Conservation (phyloP, 2,113 vertebrate genomes). For the Halichoerus grypus region DNA sequence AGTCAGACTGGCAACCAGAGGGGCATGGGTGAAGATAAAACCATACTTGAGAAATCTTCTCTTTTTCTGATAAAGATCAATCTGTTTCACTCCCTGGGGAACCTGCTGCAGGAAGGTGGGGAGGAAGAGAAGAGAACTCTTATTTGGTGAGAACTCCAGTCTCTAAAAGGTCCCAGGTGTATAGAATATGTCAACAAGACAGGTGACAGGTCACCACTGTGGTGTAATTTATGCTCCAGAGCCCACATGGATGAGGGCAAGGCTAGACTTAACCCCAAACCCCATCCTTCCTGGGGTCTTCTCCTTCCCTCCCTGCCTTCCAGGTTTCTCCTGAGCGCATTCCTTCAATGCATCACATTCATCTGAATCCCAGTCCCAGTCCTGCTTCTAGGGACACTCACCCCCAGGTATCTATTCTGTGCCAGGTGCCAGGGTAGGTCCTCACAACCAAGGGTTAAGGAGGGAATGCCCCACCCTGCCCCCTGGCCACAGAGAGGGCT, state of each 20-base stretch:
- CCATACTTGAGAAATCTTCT: background rate
- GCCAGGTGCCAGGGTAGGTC: background rate
- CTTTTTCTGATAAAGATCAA: background rate
- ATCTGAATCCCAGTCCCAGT: background rate
- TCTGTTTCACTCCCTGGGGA: background rate
- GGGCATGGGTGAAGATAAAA: background rate
- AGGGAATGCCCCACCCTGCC: no score
- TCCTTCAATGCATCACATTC: background rate
- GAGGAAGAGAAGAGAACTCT: background rate
- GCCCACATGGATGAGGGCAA: background rate
- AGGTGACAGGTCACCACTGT: background rate
- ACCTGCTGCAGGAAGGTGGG: background rate
- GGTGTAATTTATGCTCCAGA: background rate
- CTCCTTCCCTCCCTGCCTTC: background rate
- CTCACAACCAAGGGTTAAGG: background rate
- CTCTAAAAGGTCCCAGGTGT: background rate
- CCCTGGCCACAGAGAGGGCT: background rate
- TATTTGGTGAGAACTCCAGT: background rate
- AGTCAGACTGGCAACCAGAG: background rate
- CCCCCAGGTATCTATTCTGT: background rate
- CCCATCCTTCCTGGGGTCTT: background rate
- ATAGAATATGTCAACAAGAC: background rate
- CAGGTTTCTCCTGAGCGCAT: background rate
- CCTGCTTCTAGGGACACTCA: background rate
- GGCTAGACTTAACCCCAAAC: background rate